A percentile compares a stretch with the other conserved stretches of the same genome.
Evolutionary conservation across 2,797 vertebrate genomes (phyloP).

Genomic region (Platalea minor): DNA sequence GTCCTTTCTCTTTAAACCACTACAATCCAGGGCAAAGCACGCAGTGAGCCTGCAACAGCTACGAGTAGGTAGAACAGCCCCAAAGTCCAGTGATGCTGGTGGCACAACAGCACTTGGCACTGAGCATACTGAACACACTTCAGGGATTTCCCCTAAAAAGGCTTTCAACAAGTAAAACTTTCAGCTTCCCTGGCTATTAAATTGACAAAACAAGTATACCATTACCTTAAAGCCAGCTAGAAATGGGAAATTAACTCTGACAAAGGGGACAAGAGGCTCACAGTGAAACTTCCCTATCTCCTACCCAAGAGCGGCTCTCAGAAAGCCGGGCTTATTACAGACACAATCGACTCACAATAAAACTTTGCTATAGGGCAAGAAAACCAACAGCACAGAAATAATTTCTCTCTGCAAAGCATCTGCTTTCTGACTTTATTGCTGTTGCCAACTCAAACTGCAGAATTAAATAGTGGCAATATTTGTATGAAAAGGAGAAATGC

Average conservation of each 20-base stretch:
- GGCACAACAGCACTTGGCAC: neutral
- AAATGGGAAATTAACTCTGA: constrained; percentile 19
- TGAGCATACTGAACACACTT: neutral
- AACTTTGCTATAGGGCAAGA: constrained; percentile 46
- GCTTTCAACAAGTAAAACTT: neutral
- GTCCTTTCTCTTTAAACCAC: neutral
- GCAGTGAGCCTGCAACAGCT: neutral
- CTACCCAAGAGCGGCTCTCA: neutral
- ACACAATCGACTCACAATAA: neutral
- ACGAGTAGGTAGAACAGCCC: neutral
- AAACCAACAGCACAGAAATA: neutral
- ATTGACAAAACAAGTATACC: neutral
- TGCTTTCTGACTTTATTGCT: constrained; percentile 26
- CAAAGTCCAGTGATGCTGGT: neutral
- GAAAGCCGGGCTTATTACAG: constrained; percentile 15
- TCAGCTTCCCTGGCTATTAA: neutral
- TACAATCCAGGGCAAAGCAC: neutral
- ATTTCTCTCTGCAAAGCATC: constrained; percentile 16
- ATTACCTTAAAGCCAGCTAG: neutral
- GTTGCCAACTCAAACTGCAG: neutral
- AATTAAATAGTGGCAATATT: constrained; percentile 5
- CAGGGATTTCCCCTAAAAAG: neutral
- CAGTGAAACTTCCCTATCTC: neutral
- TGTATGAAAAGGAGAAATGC: neutral
- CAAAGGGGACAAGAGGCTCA: neutral